Conservation (phyloP, 2,797 vertebrate genomes). For the Tapera naevia region DNA sequence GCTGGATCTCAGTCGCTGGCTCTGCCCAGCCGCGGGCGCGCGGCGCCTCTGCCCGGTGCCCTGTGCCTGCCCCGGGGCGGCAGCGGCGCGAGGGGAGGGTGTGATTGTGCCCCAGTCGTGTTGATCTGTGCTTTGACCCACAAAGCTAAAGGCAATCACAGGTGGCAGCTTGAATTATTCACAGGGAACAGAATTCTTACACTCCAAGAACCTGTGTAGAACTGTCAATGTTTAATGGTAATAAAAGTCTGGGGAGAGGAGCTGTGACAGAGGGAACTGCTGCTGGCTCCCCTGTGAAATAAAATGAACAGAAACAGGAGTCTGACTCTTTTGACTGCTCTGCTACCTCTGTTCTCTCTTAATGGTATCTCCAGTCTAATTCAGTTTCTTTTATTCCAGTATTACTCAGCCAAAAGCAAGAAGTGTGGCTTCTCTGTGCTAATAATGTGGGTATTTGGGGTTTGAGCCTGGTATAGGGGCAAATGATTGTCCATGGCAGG, state of each 20-base stretch:
- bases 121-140: background rate
- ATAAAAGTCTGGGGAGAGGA: background rate
- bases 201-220: background rate
- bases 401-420: background rate
- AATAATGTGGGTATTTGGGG: fast-evolving
- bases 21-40: no score
- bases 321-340: background rate
- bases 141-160: background rate
- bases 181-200: background rate
- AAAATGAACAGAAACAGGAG: background rate
- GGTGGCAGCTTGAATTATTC: background rate
- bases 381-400: background rate
- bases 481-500: fast-evolving
- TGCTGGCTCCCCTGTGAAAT: background rate
- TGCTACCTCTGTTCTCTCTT: background rate
- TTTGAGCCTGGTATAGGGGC: background rate
- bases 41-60: no score
- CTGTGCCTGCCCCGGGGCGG: no score
- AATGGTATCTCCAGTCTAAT: background rate
- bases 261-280: background rate
- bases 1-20: fast-evolving
- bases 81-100: no score
- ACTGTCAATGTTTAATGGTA: background rate
- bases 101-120: background rate
- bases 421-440: background rate